Conservation (phyloP, 2,888 invertebrate genomes). For the Steinernema scapterisci region DNA sequence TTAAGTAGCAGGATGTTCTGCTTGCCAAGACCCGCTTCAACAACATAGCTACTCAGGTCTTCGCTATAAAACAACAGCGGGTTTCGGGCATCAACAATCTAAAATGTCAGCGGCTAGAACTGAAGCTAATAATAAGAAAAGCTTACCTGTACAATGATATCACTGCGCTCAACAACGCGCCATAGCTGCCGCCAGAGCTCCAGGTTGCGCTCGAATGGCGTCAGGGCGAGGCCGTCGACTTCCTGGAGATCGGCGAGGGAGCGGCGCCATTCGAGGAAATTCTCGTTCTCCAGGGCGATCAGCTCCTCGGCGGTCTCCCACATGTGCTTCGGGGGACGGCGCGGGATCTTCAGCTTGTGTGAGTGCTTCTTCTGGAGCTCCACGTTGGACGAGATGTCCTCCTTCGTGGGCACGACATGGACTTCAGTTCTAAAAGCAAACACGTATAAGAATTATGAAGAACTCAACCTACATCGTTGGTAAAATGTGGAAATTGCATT, state of each 20-base stretch:
- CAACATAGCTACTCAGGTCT: constrained; percentile 86
- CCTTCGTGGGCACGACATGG: constrained; percentile 53
- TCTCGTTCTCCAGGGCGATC: constrained; percentile 78
- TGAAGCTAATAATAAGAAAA: no score
- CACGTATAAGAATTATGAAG: constrained; percentile 17
- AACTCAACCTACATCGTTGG: constrained; percentile 50
- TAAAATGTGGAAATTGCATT: constrained; percentile 56
- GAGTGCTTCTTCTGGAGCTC: constrained; percentile 70
- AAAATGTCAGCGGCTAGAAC: constrained; percentile 65
- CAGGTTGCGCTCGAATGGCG: constrained; percentile 95
- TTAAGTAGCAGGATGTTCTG: constrained; percentile 85
- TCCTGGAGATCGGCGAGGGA: constrained; percentile 75
- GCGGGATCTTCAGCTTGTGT: constrained; percentile 79
- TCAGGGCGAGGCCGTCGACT: constrained; percentile 79
- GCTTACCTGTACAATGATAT: constrained; percentile 64
- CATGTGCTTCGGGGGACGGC: constrained; percentile 83
- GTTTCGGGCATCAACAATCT: constrained; percentile 95
- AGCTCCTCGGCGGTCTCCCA: constrained; percentile 81
- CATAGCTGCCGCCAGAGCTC: constrained; percentile 98
- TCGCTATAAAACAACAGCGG: constrained; percentile 89
- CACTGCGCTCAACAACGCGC: constrained; percentile 90
- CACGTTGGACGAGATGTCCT: constrained; percentile 50
- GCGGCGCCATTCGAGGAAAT: constrained; percentile 88
- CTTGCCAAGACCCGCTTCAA: constrained; percentile 78
- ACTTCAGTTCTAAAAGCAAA: constrained; percentile 46